A percentile compares a stretch with the other conserved stretches of the same genome.
phyloP scores from a whole-genome alignment of 2,888 invertebrate genomes.

The Omphaloscelis lunosa region DNA sequence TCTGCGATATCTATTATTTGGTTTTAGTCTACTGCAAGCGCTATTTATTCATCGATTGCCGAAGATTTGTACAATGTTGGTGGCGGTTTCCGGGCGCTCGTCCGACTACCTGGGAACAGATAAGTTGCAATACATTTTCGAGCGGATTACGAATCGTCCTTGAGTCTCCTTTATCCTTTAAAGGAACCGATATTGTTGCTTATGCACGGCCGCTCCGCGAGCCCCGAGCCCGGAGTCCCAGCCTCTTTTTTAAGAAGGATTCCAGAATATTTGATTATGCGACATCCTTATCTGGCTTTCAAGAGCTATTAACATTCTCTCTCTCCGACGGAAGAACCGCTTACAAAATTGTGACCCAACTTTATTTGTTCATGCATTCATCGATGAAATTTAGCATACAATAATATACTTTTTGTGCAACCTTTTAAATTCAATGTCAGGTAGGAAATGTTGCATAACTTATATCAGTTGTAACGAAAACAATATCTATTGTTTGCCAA shows the following conservation, averaged over 20 bases:
- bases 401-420: conserved; percentile 62
- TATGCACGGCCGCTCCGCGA: conserved; percentile 81
- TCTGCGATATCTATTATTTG: conserved; percentile 57
- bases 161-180: conserved; percentile 85
- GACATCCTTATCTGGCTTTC: conserved; percentile 84
- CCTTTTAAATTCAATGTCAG: conserved; percentile 45
- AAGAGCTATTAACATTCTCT: conserved; percentile 83
- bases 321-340: conserved; percentile 73
- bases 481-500: conserved; percentile 37
- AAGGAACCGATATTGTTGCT: conserved; percentile 86
- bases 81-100: conserved; percentile 59
- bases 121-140: conserved; percentile 77
- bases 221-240: conserved; percentile 62
- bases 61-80: conserved; percentile 65
- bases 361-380: conserved; percentile 71
- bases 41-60: conserved; percentile 54
- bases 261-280: conserved; percentile 88
- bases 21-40: conserved; percentile 45
- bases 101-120: conserved; percentile 73
- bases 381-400: conserved; percentile 68
- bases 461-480: conserved; percentile 24
- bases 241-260: conserved; percentile 84
- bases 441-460: conserved; percentile 30
- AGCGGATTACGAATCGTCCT: conserved; percentile 85
- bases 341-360: conserved; percentile 75